Percentiles rank a stretch among this genome's conserved stretches.
These are phyloP conservation scores for Chaetodon trifasciatus DNA, from an alignment of 2,797 vertebrate species.

Conservation along the genomic window DNA sequence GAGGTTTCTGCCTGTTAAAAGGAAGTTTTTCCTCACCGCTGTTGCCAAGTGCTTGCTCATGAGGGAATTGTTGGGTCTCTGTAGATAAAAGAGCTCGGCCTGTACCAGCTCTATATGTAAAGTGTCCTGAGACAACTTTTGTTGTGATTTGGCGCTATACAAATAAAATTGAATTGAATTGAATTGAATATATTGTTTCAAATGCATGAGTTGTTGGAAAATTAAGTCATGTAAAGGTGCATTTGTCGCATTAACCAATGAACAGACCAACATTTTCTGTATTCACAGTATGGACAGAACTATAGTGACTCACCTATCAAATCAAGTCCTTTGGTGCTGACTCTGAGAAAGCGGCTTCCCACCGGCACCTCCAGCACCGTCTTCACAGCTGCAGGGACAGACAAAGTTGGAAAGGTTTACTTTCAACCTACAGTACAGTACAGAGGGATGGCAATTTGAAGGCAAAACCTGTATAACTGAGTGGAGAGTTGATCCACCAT, in stretches of 20 bases:
- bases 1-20: too few species aligned
- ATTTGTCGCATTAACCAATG: background rate
- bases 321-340: slow-evolving; percentile 91
- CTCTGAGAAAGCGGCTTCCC: slow-evolving; percentile 91
- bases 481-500: background rate
- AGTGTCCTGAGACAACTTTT: too few species aligned
- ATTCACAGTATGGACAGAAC: background rate
- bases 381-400: slow-evolving; percentile 88
- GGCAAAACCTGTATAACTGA: background rate
- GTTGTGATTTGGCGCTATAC: too few species aligned
- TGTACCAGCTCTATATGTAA: too few species aligned
- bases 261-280: background rate
- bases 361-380: slow-evolving; percentile 90
- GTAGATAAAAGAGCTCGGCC: too few species aligned
- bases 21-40: too few species aligned
- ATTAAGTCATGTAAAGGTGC: background rate
- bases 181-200: too few species aligned
- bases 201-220: background rate
- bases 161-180: too few species aligned
- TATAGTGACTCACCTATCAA: slow-evolving; percentile 87
- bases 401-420: slow-evolving; percentile 21
- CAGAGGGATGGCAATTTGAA: background rate
- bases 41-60: too few species aligned
- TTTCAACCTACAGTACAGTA: background rate
- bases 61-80: too few species aligned